These are phyloP conservation scores for Nomada lathburiana DNA, from an alignment of 2,888 invertebrate species.

Conservation along the genomic window DNA sequence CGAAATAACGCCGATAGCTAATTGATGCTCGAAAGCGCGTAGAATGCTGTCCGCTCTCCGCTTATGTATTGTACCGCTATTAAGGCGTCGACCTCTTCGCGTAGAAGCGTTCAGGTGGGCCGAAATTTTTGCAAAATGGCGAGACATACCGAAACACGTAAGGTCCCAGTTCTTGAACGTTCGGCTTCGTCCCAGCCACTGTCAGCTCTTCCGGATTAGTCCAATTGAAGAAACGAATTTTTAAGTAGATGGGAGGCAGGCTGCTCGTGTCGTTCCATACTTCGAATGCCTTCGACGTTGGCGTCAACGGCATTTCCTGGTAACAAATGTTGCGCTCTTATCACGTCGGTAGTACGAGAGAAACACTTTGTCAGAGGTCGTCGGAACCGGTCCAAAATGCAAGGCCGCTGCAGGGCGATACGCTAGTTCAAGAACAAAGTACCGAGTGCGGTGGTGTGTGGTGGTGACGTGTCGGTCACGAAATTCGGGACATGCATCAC, in stretches of 20 bases:
- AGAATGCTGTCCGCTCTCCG: neutral
- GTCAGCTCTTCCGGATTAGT: slow-evolving; percentile 88
- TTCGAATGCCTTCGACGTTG: slow-evolving; percentile 87
- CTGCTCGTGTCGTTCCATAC: slow-evolving; percentile 89
- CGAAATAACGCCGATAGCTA: slow-evolving; percentile 6
- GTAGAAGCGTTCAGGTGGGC: neutral
- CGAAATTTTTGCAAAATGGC: neutral
- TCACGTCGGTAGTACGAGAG: neutral
- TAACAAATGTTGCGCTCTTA: neutral
- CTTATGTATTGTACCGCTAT: neutral
- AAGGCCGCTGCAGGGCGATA: too few species aligned
- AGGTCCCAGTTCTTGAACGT: slow-evolving; percentile 84
- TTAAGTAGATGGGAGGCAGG: slow-evolving; percentile 88
- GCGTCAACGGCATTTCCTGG: slow-evolving; percentile 88
- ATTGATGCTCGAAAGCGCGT: slow-evolving; percentile 27
- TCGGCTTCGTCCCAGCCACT: slow-evolving; percentile 87
- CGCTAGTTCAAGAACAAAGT: too few species aligned
- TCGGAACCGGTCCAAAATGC: neutral
- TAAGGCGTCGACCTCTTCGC: too few species aligned
- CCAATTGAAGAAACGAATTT: slow-evolving; percentile 92
- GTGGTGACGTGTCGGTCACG: too few species aligned
- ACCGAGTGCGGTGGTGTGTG: too few species aligned
- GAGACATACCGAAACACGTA: slow-evolving; percentile 83
- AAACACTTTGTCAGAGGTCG: neutral
- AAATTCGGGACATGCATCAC: too few species aligned